Conservation (phyloP, 2,797 vertebrate genomes). For the Knipowitschia caucasica region DNA sequence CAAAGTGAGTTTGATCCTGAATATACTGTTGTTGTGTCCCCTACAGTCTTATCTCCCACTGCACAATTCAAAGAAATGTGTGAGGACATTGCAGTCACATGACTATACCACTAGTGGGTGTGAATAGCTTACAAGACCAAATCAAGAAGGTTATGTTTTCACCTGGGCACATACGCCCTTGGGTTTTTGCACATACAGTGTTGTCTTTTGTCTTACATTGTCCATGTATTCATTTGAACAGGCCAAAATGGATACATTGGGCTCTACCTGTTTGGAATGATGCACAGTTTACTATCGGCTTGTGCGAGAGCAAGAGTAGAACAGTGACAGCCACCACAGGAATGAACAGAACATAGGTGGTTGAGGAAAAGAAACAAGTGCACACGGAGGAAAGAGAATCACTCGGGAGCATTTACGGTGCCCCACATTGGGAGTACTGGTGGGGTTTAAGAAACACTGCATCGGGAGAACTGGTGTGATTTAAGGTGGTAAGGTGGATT, state of each 20-base stretch:
- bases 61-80: not conserved
- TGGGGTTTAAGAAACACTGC: no score
- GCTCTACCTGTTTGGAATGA: slow-evolving; percentile 57
- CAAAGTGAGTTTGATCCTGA: not conserved
- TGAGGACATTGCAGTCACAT: not conserved
- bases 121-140: not conserved
- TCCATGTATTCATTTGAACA: slow-evolving; percentile 68
- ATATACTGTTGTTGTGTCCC: not conserved
- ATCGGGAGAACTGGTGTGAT: no score
- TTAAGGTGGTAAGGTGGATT: slow-evolving; percentile 48
- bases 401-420: slow-evolving; percentile 43
- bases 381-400: slow-evolving; percentile 65
- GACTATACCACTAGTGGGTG: not conserved
- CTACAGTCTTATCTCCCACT: not conserved
- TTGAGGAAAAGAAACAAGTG: slow-evolving; percentile 57
- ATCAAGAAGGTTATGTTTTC: not conserved
- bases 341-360: slow-evolving; percentile 46
- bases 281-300: slow-evolving; percentile 45
- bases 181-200: slow-evolving; percentile 58
- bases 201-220: slow-evolving; percentile 32
- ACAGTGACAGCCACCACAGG: slow-evolving; percentile 58
- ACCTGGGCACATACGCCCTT: slow-evolving; percentile 21
- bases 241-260: slow-evolving; percentile 70
- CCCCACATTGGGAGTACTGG: slow-evolving; percentile 38
- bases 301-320: slow-evolving; percentile 51